Evolutionary conservation across 2,888 invertebrate genomes (phyloP).

Genomic region (Amblyjoppa fuscipennis): DNA sequence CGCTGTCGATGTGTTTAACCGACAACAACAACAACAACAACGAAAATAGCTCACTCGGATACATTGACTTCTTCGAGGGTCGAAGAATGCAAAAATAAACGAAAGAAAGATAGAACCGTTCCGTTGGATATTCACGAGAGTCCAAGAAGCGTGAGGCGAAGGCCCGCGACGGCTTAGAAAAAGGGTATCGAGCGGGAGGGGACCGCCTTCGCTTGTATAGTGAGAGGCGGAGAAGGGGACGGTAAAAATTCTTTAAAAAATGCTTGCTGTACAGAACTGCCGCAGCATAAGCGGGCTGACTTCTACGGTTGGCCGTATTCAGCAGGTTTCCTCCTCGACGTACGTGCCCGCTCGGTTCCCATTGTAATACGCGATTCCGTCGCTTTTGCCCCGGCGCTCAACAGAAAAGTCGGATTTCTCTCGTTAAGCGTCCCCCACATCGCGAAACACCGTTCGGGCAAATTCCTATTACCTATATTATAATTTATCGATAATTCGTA

Average conservation of each 20-base stretch:
- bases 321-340: conserved; percentile 4
- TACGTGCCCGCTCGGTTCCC: not conserved
- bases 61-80: conserved; percentile 38
- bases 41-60: not conserved
- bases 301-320: not conserved
- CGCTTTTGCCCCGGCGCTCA: not conserved
- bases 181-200: not conserved
- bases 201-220: not conserved
- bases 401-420: not conserved
- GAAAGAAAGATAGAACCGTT: not conserved
- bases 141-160: not conserved
- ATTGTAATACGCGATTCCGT: conserved; percentile 13
- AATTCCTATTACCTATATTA: not conserved
- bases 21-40: not conserved
- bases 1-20: conserved; percentile 13
- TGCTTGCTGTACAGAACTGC: not conserved
- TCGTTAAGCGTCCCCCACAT: not conserved
- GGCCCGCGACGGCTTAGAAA: conserved; percentile 4
- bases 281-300: not conserved
- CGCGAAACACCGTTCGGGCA: not conserved
- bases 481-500: conserved; percentile 32
- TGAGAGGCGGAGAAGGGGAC: conserved; percentile 69
- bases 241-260: conserved; percentile 78
- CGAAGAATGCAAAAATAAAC: not conserved
- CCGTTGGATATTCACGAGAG: conserved; percentile 3